Conservation (phyloP, 2,797 vertebrate genomes). For the Diceros bicornis region DNA sequence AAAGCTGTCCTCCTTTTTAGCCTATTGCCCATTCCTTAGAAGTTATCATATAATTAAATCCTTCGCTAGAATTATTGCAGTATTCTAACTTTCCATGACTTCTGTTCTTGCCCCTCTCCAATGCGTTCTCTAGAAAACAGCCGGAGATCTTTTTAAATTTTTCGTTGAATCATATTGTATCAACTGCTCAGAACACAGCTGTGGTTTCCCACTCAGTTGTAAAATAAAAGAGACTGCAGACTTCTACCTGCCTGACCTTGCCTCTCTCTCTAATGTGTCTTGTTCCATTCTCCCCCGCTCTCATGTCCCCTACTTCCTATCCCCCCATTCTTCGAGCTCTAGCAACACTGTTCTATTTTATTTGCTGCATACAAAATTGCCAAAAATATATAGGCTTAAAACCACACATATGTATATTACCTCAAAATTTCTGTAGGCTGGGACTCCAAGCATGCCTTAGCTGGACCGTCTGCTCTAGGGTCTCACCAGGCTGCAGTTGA, state of each 20-base stretch:
- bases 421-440: neutral
- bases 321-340: neutral
- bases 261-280: neutral
- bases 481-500: neutral
- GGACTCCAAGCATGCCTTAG: no score
- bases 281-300: neutral
- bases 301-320: neutral
- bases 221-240: neutral
- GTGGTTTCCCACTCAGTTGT: neutral
- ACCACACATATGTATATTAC: neutral
- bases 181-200: neutral
- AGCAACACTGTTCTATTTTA: neutral
- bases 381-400: neutral
- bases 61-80: neutral
- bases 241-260: neutral
- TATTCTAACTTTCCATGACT: neutral
- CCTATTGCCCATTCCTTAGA: neutral
- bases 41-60: neutral
- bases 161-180: neutral
- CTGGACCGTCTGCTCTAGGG: neutral
- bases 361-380: neutral
- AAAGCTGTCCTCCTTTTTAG: neutral
- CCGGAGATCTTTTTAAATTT: neutral
- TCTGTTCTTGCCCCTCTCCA: neutral
- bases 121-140: neutral